Base-by-base conservation (phyloP, 2,797 vertebrate species). In the Meriones psammophilus region DNA sequence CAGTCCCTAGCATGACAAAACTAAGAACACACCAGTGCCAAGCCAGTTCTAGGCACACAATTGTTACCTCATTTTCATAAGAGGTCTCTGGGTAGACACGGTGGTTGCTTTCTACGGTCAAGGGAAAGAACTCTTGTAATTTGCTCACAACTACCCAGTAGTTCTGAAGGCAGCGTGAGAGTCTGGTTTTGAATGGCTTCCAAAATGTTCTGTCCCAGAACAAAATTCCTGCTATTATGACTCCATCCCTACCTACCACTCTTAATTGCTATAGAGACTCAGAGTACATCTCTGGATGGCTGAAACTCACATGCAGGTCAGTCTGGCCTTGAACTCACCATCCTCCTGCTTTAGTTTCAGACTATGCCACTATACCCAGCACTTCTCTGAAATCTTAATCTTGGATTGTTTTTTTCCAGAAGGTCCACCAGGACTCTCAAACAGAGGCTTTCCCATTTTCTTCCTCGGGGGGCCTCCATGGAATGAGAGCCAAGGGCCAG, bases 331-430 rank as follows among this genome's bases (percentile, higher is more conserved):
- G 33, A 87, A 90, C 89, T 68, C 76, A 8, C 2, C 3, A 80
- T 39, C 22, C 4, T 18, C 50, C 26, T 80, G 62, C 42, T 39
- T 80, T 54, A 22, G n/a, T 69, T 90, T 79, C 50, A 80, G n/a
- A 78, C 18, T 56, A n/a, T 39, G 46, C 5, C 10, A 4, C n/a
- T 15, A 56, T 20, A 20, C 69, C 33, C 0, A 8, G 42, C 22
- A 36, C 14, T 78, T 54, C 22, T 78, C 97, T 96, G 95, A 98
- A 97, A 97, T 87, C 97, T 97, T 98, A 80, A 92, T 97, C 97
- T 97, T 96, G 96, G 97, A 66, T 50, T 78, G 94, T 81, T 24
- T 28, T 78, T 69, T 64, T 33, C 2, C 4, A n/a, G 92, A 24
- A 46, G 4, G 26, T 18, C 30, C 9, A 39, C 28, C 20, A 28